Conservation (phyloP, 2,113 vertebrate species). For the Cnemophilus loriae region DNA sequence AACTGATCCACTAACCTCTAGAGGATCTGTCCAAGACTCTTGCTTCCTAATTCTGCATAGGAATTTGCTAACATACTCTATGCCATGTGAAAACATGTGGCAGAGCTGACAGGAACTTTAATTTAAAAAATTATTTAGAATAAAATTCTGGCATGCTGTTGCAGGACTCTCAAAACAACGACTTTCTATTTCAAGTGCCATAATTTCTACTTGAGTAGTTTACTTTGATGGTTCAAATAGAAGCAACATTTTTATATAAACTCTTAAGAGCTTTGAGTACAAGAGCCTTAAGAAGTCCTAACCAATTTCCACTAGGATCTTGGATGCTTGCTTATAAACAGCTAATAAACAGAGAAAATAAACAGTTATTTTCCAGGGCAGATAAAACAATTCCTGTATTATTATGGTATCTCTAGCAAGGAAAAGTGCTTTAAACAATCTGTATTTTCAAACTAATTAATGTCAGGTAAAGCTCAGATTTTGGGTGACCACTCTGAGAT, state of each 20-base stretch:
- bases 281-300: not conserved
- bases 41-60: not conserved
- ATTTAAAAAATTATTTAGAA: not conserved
- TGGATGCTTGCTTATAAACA: not conserved
- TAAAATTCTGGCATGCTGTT: not conserved
- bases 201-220: not conserved
- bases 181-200: not conserved
- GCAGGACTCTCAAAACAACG: not conserved
- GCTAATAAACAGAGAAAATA: not conserved
- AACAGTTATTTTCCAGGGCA: not conserved
- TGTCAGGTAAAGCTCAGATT: not conserved
- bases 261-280: not conserved
- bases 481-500: not conserved
- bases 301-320: not conserved
- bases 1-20: not conserved
- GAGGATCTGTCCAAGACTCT: not conserved
- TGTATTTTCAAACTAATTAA: not conserved
- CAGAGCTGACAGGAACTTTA: not conserved
- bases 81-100: not conserved
- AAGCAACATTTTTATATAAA: not conserved
- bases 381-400: not conserved
- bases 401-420: not conserved
- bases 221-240: not conserved
- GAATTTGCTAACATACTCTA: not conserved
- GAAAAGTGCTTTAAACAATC: not conserved